Conservation (phyloP, 1,140 invertebrate genomes). For the Kradibia gibbosae region DNA sequence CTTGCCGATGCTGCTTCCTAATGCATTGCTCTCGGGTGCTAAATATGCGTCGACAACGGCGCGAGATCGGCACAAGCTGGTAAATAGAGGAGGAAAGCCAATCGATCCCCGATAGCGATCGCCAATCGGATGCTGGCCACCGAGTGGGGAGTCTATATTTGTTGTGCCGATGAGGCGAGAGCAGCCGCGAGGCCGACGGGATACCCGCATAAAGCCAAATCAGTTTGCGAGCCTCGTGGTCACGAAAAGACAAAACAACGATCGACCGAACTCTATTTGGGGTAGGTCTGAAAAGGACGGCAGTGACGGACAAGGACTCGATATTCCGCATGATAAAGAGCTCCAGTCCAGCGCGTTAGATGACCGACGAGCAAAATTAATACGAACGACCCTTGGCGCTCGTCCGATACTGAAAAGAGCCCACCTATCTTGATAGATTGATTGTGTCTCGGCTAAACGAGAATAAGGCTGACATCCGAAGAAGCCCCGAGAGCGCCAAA, state of each 20-base stretch:
- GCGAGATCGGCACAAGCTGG: conserved; percentile 28
- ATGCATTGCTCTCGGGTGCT: too few relatives aligned
- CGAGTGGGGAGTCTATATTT: conserved; percentile 71
- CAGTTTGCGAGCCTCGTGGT: conserved; percentile 59
- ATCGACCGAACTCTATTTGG: not conserved
- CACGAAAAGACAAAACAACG: conserved; percentile 14
- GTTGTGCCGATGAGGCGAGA: conserved; percentile 53
- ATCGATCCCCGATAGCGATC: conserved; percentile 61
- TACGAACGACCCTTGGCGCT: not conserved
- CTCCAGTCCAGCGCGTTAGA: too few relatives aligned
- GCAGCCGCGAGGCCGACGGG: conserved; percentile 51
- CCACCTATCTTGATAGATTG: not conserved
- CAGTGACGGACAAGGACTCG: not conserved
- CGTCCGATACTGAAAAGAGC: not conserved
- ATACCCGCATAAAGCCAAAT: conserved; percentile 63
- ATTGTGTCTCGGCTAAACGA: not conserved
- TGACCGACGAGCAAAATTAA: not conserved
- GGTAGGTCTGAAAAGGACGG: not conserved
- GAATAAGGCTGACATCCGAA: not conserved
- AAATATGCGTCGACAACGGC: not conserved
- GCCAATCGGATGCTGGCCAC: conserved; percentile 60
- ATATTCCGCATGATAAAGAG: not conserved
- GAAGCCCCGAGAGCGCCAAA: not conserved
- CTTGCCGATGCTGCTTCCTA: too few relatives aligned
- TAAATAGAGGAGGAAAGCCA: conserved; percentile 53